Base-by-base conservation (phyloP, 2,113 vertebrate genomes). In the Abramis brama region DNA sequence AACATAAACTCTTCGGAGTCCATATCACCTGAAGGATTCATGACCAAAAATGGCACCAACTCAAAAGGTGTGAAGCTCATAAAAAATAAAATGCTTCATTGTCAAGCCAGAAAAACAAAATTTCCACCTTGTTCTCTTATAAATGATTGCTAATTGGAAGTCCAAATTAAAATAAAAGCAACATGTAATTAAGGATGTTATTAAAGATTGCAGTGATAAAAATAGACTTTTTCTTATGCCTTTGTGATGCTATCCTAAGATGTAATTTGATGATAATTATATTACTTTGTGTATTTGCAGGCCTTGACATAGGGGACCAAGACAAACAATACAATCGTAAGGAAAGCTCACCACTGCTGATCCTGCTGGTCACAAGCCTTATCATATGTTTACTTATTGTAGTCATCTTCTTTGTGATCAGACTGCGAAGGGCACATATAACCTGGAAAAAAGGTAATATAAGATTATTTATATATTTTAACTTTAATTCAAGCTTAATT, bases 381-480 rank as follows among this genome's bases (percentile, higher is more conserved):
- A 92, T 98, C 12, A 57, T 94, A 0, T 17, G 89, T 78, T 95
- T 99, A 79, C 90, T 97, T 10, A 33, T 98, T 83, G 94, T 97
- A 0, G 92, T 99, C n/a, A 89, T 95, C 57, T 96, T 98, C 4
- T 96, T 98, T 47, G 3, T 94, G 33, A 87, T 93, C 87, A 98
- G 97, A 90, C 93, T 99, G 76, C 94, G 94, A 74, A 96, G 93
- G 92, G 97, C 96, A 0, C 97, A 97, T 0, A 47, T 94, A 0
- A 12, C 85, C 17, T 99, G 97, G 97, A 98, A 95, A 75, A 96
- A 87, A 95, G 98, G 98, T 98, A 81, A 86, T 12, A 47, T 11
- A 64, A 25, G 21, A 64, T 55, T 33, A 36, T 36, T 66, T 19
- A 66, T 2, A 80, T 6, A 10, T 9, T 30, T 50, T 45, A 27